phyloP scores from a whole-genome alignment of 1,140 invertebrate genomes.

The Aphaenogaster floridana region DNA sequence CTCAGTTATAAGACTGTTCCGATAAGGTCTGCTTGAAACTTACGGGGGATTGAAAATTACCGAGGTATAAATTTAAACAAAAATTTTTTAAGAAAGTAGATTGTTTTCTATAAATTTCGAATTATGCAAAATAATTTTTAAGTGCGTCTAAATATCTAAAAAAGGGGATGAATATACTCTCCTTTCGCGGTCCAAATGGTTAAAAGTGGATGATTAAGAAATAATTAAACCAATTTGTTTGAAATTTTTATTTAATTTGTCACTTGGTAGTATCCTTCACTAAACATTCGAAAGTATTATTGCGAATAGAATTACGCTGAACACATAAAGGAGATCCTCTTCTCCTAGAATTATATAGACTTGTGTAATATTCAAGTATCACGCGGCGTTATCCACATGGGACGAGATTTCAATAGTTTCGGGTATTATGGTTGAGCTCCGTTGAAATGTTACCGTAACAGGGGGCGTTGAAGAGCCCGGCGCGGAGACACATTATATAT shows the following conservation, averaged over 20 bases:
- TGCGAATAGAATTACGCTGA: not conserved
- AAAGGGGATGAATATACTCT: not conserved
- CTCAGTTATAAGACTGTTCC: not conserved
- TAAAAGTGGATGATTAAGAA: no score
- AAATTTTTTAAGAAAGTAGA: not conserved
- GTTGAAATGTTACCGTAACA: constrained; percentile 45
- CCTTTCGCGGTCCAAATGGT: not conserved
- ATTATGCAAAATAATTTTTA: not conserved
- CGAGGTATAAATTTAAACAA: not conserved
- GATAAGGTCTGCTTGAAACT: not conserved
- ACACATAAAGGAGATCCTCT: not conserved
- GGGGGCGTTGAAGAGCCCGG: not conserved
- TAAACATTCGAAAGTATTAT: not conserved
- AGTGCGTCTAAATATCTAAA: not conserved
- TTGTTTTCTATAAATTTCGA: not conserved
- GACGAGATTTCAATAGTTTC: constrained; percentile 53
- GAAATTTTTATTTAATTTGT: not conserved
- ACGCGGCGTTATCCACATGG: not conserved
- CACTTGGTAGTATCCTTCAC: not conserved
- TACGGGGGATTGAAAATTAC: not conserved
- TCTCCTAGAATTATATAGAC: constrained; percentile 35
- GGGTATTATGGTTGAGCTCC: constrained; percentile 40
- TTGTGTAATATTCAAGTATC: constrained; percentile 34
- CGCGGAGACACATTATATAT: constrained; percentile 40
- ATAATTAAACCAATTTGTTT: not conserved